Evolutionary conservation across 2,888 invertebrate genomes (phyloP), one percentile per base, ranked within the genome.

Genomic region (Luffia ferchaultella): DNA sequence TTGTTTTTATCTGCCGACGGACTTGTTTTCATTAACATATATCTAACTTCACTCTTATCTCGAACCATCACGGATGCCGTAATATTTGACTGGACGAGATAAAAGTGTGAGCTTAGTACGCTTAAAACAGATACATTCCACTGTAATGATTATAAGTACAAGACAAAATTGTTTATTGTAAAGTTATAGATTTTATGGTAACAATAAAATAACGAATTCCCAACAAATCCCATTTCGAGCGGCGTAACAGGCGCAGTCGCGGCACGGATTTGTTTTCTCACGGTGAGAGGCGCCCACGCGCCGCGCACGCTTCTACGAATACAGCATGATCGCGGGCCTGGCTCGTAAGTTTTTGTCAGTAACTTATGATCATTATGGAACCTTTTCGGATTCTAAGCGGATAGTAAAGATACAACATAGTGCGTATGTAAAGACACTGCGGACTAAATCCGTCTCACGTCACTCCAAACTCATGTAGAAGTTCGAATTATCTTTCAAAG

Each of bases 21-120:
- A 65, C 68, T 70, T 75, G 77, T 76, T 71, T 68, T 71, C 71
- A 73, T 79, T 76, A 76, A 67, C 67, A 76, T 73, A 73, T 74
- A 75, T 78, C 68, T 72, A 65, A 58, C 57, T 56, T 64, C 67
- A 61, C 65, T 62, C 67, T 71, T 73, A 75, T 76, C 72, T 65
- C 54, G 61, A 63, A 61, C 30, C 30, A 30, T 30, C 30, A 64
- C 30, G 30, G 30, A 30, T 12, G 30, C 30, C 30, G 30, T 30
- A 12, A 30, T 30, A 30, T 30, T 30, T 12, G 30, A 3, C 12
- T 12, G 30, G 30, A 7, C 30, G 5, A 30, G 30, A 30, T 30
- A 30, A 30, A 30, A 30, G 30, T 12, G 30, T 30, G n/a, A n/a
- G n/a, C n/a, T n/a, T n/a, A n/a, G n/a, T n/a, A n/a, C n/a, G n/a